Evolutionary conservation across 2,113 vertebrate species (phyloP).

Genomic region (Heterotis niloticus): DNA sequence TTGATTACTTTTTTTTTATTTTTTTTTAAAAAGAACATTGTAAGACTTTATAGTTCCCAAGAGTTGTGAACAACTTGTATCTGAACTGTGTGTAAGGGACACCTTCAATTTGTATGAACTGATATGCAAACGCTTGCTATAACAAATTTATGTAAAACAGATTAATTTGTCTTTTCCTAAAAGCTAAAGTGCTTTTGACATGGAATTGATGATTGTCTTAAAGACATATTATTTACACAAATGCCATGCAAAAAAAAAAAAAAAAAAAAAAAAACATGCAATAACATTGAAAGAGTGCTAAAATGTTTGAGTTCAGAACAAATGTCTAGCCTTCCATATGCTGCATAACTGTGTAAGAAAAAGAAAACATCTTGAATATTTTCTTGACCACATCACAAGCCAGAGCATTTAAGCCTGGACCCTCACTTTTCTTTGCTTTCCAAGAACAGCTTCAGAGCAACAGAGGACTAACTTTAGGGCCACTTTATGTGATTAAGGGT

Average conservation of each 20-base stretch:
- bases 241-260: conserved; percentile 12
- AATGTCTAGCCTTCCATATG: conserved; percentile 1
- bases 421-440: neutral
- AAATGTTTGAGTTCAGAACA: neutral
- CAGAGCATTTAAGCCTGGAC: neutral
- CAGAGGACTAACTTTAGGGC: neutral
- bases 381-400: neutral
- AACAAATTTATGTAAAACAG: neutral
- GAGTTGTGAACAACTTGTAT: conserved; percentile 5
- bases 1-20: no score
- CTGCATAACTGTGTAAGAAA: neutral
- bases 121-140: neutral
- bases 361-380: neutral
- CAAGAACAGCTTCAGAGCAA: no score
- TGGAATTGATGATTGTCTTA: conserved; percentile 13
- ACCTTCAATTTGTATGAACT: conserved; percentile 4
- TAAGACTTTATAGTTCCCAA: neutral
- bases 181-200: conserved; percentile 18
- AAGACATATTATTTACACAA: conserved; percentile 11
- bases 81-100: neutral
- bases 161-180: neutral
- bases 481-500: neutral
- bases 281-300: neutral
- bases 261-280: conserved; percentile 10
- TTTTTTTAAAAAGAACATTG: neutral